phyloP scores from a whole-genome alignment of 2,113 vertebrate species.

The Fulica atra region DNA sequence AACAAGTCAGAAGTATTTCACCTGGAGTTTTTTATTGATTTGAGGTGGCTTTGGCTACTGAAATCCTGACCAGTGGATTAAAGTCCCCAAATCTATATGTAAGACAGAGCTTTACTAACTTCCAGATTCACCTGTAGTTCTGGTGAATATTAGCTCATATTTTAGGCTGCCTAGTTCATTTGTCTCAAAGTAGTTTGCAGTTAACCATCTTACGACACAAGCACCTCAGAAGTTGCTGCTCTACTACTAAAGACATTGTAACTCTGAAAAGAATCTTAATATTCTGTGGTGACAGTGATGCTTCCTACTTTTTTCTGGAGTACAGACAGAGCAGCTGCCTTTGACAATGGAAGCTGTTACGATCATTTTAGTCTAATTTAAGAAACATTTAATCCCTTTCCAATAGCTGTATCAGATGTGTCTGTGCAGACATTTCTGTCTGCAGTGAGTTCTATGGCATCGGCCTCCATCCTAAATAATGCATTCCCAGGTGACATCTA shows the following conservation, averaged over 20 bases:
- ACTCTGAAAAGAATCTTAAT: background rate
- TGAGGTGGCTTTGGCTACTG: background rate
- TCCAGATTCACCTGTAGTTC: background rate
- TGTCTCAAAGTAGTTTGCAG: background rate
- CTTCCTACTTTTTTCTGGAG: background rate
- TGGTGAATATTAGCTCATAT: background rate
- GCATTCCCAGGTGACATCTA: background rate
- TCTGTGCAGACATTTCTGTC: background rate
- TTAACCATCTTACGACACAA: background rate
- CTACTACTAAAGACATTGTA: background rate
- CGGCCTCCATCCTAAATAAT: background rate
- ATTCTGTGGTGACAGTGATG: background rate
- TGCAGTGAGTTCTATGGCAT: background rate
- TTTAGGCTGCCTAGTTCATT: background rate
- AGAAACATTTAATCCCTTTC: conserved; percentile 15
- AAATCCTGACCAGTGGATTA: background rate
- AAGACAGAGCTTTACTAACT: background rate
- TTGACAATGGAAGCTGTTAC: conserved; percentile 27
- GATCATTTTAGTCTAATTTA: conserved; percentile 33
- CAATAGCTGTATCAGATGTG: background rate
- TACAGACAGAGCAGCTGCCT: conserved; percentile 37
- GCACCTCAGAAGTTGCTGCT: background rate
- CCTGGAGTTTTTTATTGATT: background rate
- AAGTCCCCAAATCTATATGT: background rate
- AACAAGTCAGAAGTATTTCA: background rate